These are phyloP conservation scores for Symphodus melops DNA, from an alignment of 2,113 vertebrate species.

Conservation along the genomic window DNA sequence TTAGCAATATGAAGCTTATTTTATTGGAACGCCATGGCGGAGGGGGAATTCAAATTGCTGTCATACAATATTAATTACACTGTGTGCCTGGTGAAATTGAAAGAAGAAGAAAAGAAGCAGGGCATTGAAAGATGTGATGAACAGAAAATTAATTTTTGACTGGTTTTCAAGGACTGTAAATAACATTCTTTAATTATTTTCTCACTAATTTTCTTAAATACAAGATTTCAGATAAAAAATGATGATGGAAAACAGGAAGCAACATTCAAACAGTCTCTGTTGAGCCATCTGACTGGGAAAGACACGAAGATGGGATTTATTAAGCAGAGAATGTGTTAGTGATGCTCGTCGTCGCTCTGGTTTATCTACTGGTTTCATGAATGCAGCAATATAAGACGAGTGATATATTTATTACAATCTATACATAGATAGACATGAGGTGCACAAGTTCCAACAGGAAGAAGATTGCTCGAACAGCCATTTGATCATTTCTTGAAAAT, in stretches of 20 bases:
- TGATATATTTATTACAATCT: neutral
- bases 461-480: neutral
- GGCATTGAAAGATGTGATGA: neutral
- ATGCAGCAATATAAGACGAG: neutral
- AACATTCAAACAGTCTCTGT: neutral
- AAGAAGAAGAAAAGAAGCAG: neutral
- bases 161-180: neutral
- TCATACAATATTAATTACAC: constrained; percentile 64
- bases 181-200: neutral
- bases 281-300: neutral
- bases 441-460: neutral
- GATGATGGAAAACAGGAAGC: neutral
- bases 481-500: neutral
- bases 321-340: neutral
- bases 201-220: neutral
- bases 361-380: constrained; percentile 8
- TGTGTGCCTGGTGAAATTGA: constrained; percentile 30
- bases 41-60: constrained; percentile 46
- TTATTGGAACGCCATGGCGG: constrained; percentile 36
- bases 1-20: constrained; percentile 50
- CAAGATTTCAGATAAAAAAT: neutral
- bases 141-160: neutral
- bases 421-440: neutral
- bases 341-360: neutral
- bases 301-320: constrained; percentile 5